These are phyloP conservation scores for Chelon labrosus DNA, from an alignment of 2,797 vertebrate species.

Conservation along the genomic window DNA sequence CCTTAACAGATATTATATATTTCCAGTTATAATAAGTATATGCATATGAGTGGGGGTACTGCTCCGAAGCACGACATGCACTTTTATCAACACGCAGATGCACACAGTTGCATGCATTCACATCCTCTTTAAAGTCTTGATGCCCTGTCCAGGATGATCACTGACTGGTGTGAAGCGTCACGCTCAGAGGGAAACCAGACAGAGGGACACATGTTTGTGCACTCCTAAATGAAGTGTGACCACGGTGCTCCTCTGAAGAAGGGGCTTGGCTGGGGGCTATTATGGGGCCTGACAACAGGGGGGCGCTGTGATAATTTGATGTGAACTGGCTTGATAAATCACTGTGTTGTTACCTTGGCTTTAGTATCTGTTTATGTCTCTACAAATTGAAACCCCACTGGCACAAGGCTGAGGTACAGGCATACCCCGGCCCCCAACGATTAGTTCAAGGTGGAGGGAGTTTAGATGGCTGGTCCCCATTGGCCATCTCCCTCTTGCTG, in stretches of 20 bases:
- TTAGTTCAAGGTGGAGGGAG: constrained; percentile 99
- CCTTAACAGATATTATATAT: no score
- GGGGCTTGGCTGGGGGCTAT: constrained; percentile 83
- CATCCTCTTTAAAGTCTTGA: constrained; percentile 67
- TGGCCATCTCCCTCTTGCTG: constrained; percentile 89
- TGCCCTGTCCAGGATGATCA: constrained; percentile 69
- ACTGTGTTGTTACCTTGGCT: constrained; percentile 93
- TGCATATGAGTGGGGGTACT: not conserved
- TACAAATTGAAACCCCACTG: constrained; percentile 99
- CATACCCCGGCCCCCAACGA: constrained; percentile 90
- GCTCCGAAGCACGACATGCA: constrained; percentile 14
- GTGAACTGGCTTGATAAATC: constrained; percentile 99
- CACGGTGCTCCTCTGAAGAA: constrained; percentile 77
- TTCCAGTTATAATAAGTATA: not conserved
- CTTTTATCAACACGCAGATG: constrained; percentile 27
- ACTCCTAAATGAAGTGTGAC: constrained; percentile 85
- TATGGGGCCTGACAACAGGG: constrained; percentile 93
- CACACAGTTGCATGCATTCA: constrained; percentile 54
- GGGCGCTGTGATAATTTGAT: constrained; percentile 97
- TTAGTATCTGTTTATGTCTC: constrained; percentile 99
- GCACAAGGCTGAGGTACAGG: constrained; percentile 87
- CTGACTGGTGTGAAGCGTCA: constrained; percentile 76
- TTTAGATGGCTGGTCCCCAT: constrained; percentile 90
- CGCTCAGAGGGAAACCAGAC: constrained; percentile 83
- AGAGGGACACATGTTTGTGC: constrained; percentile 84